phyloP scores from a whole-genome alignment of 2,888 invertebrate genomes.

The Agrochola lota region DNA sequence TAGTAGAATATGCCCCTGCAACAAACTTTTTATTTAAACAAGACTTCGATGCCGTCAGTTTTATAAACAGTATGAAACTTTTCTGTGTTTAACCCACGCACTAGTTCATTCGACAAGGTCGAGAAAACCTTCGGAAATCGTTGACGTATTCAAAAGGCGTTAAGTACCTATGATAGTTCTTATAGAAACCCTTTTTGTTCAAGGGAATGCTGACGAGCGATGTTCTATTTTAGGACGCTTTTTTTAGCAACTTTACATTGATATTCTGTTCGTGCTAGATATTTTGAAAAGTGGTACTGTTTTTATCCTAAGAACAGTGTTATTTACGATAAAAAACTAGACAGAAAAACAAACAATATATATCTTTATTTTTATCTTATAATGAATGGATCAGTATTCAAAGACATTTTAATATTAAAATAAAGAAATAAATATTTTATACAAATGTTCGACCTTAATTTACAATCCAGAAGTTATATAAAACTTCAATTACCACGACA shows the following conservation, averaged over 20 bases:
- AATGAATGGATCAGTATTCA: background rate
- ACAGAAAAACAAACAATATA: too few relatives aligned
- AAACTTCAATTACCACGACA: constrained; percentile 7
- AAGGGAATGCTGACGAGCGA: constrained; percentile 3
- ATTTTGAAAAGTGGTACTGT: too few relatives aligned
- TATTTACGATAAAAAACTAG: too few relatives aligned
- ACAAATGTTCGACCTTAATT: background rate
- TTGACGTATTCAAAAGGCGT: constrained; percentile 30
- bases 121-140: constrained; percentile 15
- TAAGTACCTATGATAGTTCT: constrained; percentile 26
- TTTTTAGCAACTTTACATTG: background rate
- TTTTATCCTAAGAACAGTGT: too few relatives aligned
- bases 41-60: background rate
- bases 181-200: constrained; percentile 26
- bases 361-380: too few relatives aligned
- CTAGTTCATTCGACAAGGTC: constrained; percentile 3
- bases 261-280: background rate
- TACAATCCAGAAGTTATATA: background rate
- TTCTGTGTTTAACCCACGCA: background rate
- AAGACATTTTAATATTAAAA: background rate
- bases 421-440: background rate
- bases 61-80: too few relatives aligned
- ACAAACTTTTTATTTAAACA: background rate
- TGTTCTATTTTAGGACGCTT: constrained; percentile 10
- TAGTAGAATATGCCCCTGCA: background rate